phyloP scores from a whole-genome alignment of 2,888 invertebrate species.

The Mechanitis mazaeus region DNA sequence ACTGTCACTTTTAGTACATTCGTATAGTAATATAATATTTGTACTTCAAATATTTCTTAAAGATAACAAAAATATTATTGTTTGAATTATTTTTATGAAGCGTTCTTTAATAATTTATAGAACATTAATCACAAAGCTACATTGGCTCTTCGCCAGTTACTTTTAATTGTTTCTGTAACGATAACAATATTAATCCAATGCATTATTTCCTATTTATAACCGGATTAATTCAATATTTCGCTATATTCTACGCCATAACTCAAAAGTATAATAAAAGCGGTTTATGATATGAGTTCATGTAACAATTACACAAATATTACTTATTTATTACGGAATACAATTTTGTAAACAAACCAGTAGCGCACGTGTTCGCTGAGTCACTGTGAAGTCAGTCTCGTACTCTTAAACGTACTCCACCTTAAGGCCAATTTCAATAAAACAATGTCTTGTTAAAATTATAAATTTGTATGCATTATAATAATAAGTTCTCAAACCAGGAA shows the following conservation, averaged over 20 bases:
- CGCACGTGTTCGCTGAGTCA: conserved; percentile 54
- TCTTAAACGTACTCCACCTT: conserved; percentile 41
- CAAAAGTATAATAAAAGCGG: no score
- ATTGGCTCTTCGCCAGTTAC: neutral
- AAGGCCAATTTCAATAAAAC: conserved; percentile 32
- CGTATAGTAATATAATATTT: no score
- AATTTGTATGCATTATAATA: conserved; percentile 5
- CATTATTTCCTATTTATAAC: neutral
- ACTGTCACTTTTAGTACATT: no score
- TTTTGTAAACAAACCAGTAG: conserved; percentile 59
- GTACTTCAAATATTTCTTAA: no score
- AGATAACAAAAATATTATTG: no score
- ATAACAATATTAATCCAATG: conserved; percentile 2
- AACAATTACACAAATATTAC: conserved; percentile 30
- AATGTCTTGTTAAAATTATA: conserved; percentile 7
- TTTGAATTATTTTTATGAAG: neutral
- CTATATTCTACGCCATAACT: no score
- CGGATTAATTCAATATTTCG: no score
- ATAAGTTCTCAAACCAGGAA: neutral
- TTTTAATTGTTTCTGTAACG: conserved; percentile 7
- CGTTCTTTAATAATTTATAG: conserved; percentile 4
- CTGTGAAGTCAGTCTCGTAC: conserved; percentile 39
- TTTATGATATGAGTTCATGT: no score
- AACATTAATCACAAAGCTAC: conserved; percentile 1
- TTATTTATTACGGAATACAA: conserved; percentile 52